These are phyloP conservation scores for Oryzias dopingdopingensis DNA, from an alignment of 2,797 vertebrate species.

Conservation along the genomic window DNA sequence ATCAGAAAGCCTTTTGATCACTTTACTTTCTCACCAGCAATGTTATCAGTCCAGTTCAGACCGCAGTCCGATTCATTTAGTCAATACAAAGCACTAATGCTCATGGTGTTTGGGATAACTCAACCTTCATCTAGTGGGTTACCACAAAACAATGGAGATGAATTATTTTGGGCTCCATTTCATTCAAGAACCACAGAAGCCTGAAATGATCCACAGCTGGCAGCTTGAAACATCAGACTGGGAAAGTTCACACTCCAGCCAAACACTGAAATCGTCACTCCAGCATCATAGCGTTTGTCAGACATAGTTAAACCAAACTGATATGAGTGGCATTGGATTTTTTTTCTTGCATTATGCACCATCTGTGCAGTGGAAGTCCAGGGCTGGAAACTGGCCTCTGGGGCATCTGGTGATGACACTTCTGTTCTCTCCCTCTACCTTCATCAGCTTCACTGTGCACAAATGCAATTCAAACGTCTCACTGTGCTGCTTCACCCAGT, in stretches of 20 bases:
- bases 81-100: constrained; percentile 1
- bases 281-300: constrained; percentile 1
- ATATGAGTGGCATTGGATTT: not conserved
- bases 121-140: constrained; percentile 12
- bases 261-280: constrained; percentile 3
- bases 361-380: not conserved
- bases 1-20: constrained; percentile 22
- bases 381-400: constrained; percentile 6
- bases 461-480: constrained; percentile 19
- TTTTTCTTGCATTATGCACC: not conserved
- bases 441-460: constrained; percentile 12
- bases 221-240: constrained; percentile 4
- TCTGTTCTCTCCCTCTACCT: constrained; percentile 14
- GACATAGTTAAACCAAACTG: constrained; percentile 1
- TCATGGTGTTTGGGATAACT: constrained; percentile 7
- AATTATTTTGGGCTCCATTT: constrained; percentile 25
- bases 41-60: constrained; percentile 28
- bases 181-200: constrained; percentile 3
- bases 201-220: constrained; percentile 13
- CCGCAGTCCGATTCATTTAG: constrained; percentile 11
- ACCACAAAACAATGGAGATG: constrained; percentile 19
- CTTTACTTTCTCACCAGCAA: constrained; percentile 20
- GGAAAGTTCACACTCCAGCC: not conserved
- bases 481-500: constrained; percentile 13
- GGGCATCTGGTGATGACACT: constrained; percentile 17